Conservation (phyloP, 1,140 invertebrate genomes). For the Ruditapes philippinarum region DNA sequence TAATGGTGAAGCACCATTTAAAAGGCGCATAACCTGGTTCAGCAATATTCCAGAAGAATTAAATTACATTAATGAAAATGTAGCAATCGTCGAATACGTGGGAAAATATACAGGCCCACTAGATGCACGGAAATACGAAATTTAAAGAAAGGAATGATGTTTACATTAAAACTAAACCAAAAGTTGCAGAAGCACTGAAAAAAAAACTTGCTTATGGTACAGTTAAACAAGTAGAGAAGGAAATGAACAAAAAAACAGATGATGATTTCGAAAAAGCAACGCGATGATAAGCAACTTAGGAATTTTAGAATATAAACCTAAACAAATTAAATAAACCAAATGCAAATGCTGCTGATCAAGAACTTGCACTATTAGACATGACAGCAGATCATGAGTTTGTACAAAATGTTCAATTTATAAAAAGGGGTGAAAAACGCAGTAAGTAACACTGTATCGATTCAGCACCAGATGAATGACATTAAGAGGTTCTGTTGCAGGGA, state of each 20-base stretch:
- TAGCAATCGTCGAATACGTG: neutral
- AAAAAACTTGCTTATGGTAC: neutral
- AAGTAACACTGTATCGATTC: slow-evolving; percentile 7
- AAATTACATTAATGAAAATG: neutral
- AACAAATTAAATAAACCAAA: neutral
- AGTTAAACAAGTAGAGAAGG: slow-evolving; percentile 8
- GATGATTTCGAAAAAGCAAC: slow-evolving; percentile 46
- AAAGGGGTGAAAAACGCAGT: neutral
- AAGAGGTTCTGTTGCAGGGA: neutral
- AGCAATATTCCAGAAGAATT: neutral
- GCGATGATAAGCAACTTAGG: slow-evolving; percentile 32
- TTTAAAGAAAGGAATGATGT: neutral
- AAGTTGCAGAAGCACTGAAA: neutral
- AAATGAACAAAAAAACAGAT: neutral
- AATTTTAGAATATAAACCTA: slow-evolving; percentile 1
- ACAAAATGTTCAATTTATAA: neutral
- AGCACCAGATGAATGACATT: neutral
- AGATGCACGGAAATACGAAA: neutral
- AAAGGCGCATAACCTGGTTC: neutral
- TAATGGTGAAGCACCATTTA: slow-evolving; percentile 7
- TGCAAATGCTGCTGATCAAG: slow-evolving; percentile 1
- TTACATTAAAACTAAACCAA: neutral
- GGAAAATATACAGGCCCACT: neutral
- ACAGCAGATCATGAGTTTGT: slow-evolving; percentile 32
- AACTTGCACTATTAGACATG: neutral